Evolutionary conservation across 2,113 vertebrate species (phyloP), one percentile per base, ranked within the genome.

Genomic region (Urocynchramus pylzowi): DNA sequence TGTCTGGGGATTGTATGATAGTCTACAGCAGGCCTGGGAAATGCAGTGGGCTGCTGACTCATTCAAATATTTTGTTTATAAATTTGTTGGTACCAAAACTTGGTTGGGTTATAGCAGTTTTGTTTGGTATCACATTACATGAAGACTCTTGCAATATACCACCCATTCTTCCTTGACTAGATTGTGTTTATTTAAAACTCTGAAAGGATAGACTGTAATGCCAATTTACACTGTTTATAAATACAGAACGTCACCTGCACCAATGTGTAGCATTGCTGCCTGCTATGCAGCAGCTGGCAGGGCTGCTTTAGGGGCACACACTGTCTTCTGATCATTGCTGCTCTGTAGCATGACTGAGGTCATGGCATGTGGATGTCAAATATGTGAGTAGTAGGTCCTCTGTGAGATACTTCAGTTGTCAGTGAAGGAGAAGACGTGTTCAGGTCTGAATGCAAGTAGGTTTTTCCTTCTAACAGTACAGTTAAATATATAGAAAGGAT

Each of bases 11-110:
- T 87, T 61, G 75, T 69, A 7, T 26, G 80, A 56, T 53, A 64
- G 91, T 95, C 71, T 92, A 1, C 59, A 86, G 44, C 67, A 65
- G 60, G 81, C 88, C 89, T 97, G 93, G 92, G 95, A 97, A 96
- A 94, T 50, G 56, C 79, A 87, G 54, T 19, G 69, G 30, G 33
- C 69, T 95, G 80, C 90, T 96, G 95, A 95, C 70, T 96, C 91
- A 95, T 89, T 90, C 44, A 67, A 41, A 77, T 93, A 45, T 84
- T 95, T 86, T 97, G 92, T 77, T 27, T 83, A 70, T 44, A 67
- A 90, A 80, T 83, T 60, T 53, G 49, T 88, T 13, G 20, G 37
- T 86, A 95, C 87, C 79, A 87, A 90, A 88, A 73, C 68, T 80
- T 80, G 31, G 31, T 91, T 87, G 86, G 49, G 16, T 94, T 70